Base-by-base conservation (phyloP, 37 sponge, comb jelly and placozoan genomes). In the Tethya wilhelma region DNA sequence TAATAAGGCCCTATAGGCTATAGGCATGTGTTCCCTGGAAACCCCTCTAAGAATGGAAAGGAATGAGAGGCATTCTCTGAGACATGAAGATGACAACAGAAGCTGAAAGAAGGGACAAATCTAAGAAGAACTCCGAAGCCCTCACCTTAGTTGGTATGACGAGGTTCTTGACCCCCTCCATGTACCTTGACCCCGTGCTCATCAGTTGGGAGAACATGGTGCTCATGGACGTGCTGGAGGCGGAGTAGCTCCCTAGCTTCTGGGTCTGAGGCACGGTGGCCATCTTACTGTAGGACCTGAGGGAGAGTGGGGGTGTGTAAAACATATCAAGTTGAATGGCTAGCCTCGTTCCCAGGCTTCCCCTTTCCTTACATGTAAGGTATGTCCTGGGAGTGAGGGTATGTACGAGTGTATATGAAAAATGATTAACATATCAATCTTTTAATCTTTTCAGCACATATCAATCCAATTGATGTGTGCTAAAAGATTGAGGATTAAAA, bases 151-250 rank as follows among this genome's bases (percentile, higher is more conserved):
- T 82, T 34, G 90, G 80, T 41, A 97, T 79, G 23, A 94, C 95
- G 8, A 97, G 60, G 67, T 91, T 97, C 74, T 91, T 94, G 26
- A 97, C 95, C 66, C 98, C 98, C 58, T 97, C 98, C 92, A 94
- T 97, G 55, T 86, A 88, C 81, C 93, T 90, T 28, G 94, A 93
- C 20, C 95, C 91, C 1, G 94, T 68, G 28, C 68, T 79, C 74
- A 93, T 78, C 69, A 85, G 20, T 59, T 88, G 71, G 9, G 91
- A 87, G 64, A 93, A 90, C 91, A 94, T 83, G 42, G 60, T 81
- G 31, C 83, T 83, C 59, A 41, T 55, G 5, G 57, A 46, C 42
- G 70, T 58, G 44, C 28, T 33, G 56, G 65, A 71, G 43, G 44
- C 45, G 38, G 75, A 46, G 32, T 32, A 30, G 28, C 59, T 49